Evolutionary conservation across 2,888 invertebrate genomes (phyloP), one percentile per base, ranked within the genome.

Genomic region (Parnassius apollo): DNA sequence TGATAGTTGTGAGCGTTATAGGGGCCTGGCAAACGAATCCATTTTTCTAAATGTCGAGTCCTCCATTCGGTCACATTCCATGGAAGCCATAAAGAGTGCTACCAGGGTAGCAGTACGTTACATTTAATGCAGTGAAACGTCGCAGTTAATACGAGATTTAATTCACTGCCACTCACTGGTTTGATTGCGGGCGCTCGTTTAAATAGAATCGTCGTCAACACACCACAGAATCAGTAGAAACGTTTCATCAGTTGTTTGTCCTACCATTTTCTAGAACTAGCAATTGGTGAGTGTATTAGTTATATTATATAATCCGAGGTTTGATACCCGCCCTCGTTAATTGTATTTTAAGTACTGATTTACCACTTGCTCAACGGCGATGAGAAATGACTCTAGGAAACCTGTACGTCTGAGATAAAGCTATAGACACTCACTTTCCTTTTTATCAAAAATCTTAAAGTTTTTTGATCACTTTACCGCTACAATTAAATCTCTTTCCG

Each of bases 1-100:
- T 35, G 35, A 49, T 12, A 42, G 42, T 42, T n/a, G 9, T 54
- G n/a, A 51, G 35, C 45, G 22, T 59, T 49, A 35, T 25, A 13
- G 13, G 49, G 45, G 49, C 55, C 53, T 58, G 49, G 4, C 35
- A 58, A 50, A 55, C 49, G 18, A 56, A 42, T 51, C 42, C 50
- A 54, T 57, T 60, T 64, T 53, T 44, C 60, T 49, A 54, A 49
- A 53, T 50, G 53, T 42, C 42, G 46, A 13, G 52, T 48, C 54
- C 44, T 18, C 60, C 60, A 60, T 53, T 64, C 53, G 53, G 53
- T 52, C 45, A 64, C 60, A 64, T 64, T 64, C 64, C 64, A 53
- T 22, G 57, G 64, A 64, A 64, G 64, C 64, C 64, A 64, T 64
- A 64, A 57, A 64, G 53, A 60, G 56, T n/a, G 57, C 59, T 57